Conservation (phyloP, 2,113 vertebrate genomes). For the Bettongia penicillata region DNA sequence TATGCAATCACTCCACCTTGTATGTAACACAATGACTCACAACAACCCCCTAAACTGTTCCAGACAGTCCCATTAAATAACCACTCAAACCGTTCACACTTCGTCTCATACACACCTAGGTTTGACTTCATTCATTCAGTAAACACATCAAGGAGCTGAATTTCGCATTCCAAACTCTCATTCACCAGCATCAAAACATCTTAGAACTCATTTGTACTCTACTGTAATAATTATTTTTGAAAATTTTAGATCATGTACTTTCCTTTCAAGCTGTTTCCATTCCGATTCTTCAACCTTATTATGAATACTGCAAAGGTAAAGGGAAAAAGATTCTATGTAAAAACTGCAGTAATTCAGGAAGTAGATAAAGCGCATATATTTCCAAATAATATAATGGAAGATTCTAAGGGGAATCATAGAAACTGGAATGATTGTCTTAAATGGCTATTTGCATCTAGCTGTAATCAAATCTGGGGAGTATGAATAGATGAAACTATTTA, state of each 20-base stretch:
- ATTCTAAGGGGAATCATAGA: not conserved
- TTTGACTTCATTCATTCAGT: not conserved
- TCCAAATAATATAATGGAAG: not conserved
- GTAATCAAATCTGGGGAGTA: not conserved
- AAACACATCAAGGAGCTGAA: not conserved
- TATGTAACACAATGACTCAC: not conserved
- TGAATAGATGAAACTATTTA: not conserved
- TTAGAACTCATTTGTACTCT: not conserved
- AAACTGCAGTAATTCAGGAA: not conserved
- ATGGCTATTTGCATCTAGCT: not conserved
- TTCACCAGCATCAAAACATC: not conserved
- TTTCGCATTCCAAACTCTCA: not conserved
- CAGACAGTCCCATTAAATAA: not conserved
- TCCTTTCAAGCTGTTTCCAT: not conserved
- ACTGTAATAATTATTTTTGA: not conserved
- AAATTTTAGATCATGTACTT: not conserved
- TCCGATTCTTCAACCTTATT: not conserved
- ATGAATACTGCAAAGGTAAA: not conserved
- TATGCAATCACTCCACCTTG: not conserved
- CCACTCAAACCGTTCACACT: not conserved
- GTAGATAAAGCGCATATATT: not conserved
- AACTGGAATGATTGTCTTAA: not conserved
- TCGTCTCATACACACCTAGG: not conserved
- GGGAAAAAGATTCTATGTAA: not conserved
- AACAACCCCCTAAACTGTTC: not conserved